Conservation (phyloP, 2,113 vertebrate species). For the Dasyurus viverrinus region DNA sequence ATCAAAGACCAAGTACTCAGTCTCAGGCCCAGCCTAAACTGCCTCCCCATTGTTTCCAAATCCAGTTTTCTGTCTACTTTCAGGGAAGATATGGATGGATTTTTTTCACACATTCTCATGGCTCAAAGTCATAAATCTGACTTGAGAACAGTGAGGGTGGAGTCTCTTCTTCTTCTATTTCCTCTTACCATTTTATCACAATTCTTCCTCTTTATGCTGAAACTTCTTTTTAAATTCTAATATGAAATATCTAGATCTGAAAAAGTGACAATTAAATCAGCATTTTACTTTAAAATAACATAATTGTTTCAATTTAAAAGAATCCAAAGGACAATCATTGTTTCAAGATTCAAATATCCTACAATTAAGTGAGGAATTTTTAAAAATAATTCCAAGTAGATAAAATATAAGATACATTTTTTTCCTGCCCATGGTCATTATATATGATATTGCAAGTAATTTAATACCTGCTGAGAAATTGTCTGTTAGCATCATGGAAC, state of each 20-base stretch:
- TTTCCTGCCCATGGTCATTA: background rate
- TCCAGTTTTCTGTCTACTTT: background rate
- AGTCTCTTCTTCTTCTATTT: background rate
- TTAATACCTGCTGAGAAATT: slow-evolving; percentile 5
- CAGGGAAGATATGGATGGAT: background rate
- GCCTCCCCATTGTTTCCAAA: background rate
- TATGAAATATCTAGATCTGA: background rate
- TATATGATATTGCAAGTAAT: background rate
- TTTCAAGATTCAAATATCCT: background rate
- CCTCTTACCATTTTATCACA: background rate
- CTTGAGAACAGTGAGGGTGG: background rate
- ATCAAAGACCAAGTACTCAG: background rate
- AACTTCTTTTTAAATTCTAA: background rate
- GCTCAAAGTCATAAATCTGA: background rate
- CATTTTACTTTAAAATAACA: background rate
- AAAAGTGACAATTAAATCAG: background rate
- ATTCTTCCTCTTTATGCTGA: background rate
- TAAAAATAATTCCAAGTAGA: background rate
- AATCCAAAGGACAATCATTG: background rate
- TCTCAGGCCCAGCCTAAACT: too few relatives aligned
- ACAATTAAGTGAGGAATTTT: background rate
- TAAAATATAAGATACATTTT: background rate
- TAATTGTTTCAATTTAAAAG: background rate
- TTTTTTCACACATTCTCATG: background rate
- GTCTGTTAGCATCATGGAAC: background rate